A percentile compares a stretch with the other conserved stretches of the same genome.
Conservation (phyloP, 1,140 invertebrate species). For the Carposina sasakii region DNA sequence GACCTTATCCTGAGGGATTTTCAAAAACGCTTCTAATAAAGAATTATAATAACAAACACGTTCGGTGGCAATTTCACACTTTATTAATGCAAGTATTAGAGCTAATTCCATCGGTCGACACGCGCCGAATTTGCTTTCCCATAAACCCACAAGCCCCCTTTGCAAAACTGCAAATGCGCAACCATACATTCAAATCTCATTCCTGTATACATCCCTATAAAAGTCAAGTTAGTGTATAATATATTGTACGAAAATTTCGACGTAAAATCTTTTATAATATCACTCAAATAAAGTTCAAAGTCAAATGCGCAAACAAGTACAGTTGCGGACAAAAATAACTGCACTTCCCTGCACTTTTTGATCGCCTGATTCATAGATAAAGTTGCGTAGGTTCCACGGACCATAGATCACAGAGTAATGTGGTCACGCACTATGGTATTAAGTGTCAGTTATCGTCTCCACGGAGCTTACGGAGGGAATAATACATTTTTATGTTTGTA, state of each 20-base stretch:
- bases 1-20: no score
- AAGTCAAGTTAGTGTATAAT: no score
- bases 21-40: slow-evolving; percentile 59
- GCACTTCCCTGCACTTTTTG: slow-evolving; percentile 52
- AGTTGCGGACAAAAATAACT: slow-evolving; percentile 31
- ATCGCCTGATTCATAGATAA: slow-evolving; percentile 60
- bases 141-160: slow-evolving; percentile 48
- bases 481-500: slow-evolving; percentile 67
- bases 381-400: slow-evolving; percentile 50
- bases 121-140: slow-evolving; percentile 66
- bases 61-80: slow-evolving; percentile 69
- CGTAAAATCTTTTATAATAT: no score
- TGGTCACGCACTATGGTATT: slow-evolving; percentile 71
- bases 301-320: slow-evolving; percentile 11
- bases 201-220: slow-evolving; percentile 18
- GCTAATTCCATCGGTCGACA: slow-evolving; percentile 67
- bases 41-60: slow-evolving; percentile 68
- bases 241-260: no score
- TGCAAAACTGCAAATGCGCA: slow-evolving; percentile 16
- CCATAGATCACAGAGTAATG: slow-evolving; percentile 71
- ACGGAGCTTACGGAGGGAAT: slow-evolving; percentile 59
- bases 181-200: slow-evolving; percentile 32
- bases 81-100: slow-evolving; percentile 71
- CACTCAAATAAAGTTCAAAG: no score
- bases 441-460: slow-evolving; percentile 71